phyloP scores from a whole-genome alignment of 1,140 invertebrate genomes.

The Macrostomum lignano region DNA sequence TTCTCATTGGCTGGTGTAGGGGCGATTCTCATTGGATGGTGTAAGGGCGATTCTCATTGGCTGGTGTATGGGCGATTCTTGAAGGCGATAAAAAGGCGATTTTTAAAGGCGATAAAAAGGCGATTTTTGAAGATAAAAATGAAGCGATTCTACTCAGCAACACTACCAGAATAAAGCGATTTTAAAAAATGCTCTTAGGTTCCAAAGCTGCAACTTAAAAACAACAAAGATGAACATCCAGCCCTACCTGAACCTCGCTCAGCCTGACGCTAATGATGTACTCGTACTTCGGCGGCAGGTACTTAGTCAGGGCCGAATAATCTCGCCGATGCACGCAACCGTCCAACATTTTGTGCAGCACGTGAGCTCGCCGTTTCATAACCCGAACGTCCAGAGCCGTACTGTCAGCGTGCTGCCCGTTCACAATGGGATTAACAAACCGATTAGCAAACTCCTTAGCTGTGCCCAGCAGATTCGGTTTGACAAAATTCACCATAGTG shows the following conservation, averaged over 20 bases:
- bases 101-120: too few species aligned
- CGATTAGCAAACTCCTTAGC: slow-evolving; percentile 57
- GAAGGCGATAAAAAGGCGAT: too few species aligned
- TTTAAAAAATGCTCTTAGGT: too few species aligned
- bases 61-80: too few species aligned
- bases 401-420: slow-evolving; percentile 74
- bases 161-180: too few species aligned
- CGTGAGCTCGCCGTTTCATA: slow-evolving; percentile 78
- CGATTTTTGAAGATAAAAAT: too few species aligned
- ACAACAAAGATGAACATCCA: too few species aligned
- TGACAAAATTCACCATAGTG: slow-evolving; percentile 84
- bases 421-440: slow-evolving; percentile 40
- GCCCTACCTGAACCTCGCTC: slow-evolving; percentile 46
- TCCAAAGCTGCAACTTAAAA: too few species aligned
- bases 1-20: too few species aligned
- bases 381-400: slow-evolving; percentile 52
- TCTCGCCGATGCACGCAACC: slow-evolving; percentile 64
- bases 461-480: slow-evolving; percentile 63
- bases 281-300: slow-evolving; percentile 71
- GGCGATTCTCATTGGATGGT: too few species aligned
- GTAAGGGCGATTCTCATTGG: too few species aligned
- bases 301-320: slow-evolving; percentile 61
- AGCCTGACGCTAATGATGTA: slow-evolving; percentile 64
- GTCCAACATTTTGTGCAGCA: slow-evolving; percentile 63
- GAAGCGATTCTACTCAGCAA: too few species aligned